A percentile compares a stretch with the other conserved stretches of the same genome.
Conservation (phyloP, 2,888 invertebrate genomes). For the Panopea generosa region DNA sequence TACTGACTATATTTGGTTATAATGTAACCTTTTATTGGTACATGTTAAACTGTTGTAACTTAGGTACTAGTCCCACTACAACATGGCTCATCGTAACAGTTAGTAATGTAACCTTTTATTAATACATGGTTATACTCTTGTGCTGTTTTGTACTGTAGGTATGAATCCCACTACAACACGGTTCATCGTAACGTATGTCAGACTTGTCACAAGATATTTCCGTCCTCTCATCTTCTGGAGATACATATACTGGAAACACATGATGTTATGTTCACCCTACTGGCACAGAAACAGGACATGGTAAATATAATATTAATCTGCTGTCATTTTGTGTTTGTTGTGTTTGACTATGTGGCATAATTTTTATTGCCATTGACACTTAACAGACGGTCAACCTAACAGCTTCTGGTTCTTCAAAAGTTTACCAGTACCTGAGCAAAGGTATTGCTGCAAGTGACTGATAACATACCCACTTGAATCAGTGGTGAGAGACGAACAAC, state of each 20-base stretch:
- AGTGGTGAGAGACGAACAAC: no score
- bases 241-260: constrained; percentile 91
- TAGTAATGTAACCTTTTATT: no score
- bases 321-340: background rate
- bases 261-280: constrained; percentile 90
- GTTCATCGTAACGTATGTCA: constrained; percentile 89
- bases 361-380: no score
- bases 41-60: no score
- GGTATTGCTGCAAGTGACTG: no score
- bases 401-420: no score
- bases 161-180: constrained; percentile 90
- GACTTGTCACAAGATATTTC: constrained; percentile 89
- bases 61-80: constrained; percentile 90
- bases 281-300: constrained; percentile 89
- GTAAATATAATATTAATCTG: constrained; percentile 84
- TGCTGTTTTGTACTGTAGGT: constrained; percentile 86
- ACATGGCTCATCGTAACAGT: constrained; percentile 89
- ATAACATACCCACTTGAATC: no score
- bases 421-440: no score
- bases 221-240: constrained; percentile 90
- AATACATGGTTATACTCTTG: no score
- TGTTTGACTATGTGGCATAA: background rate
- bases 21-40: no score
- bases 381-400: no score
- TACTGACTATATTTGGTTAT: no score